Evolutionary conservation across 1,140 invertebrate genomes (phyloP).

Genomic region (Varroa destructor): DNA sequence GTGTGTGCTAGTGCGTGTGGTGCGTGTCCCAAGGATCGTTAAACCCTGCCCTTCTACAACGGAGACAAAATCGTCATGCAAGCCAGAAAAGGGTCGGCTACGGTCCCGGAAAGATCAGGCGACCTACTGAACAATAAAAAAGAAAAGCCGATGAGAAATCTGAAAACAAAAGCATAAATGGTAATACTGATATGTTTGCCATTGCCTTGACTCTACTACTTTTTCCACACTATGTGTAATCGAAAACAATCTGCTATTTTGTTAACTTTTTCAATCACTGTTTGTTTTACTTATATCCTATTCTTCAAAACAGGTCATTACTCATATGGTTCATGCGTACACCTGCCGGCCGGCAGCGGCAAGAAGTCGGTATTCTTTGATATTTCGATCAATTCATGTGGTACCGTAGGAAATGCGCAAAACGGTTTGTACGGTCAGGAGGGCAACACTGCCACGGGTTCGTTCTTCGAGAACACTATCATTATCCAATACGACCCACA

Average conservation of each 20-base stretch:
- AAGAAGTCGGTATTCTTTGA: conserved; percentile 77
- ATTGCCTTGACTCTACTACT: too few species aligned
- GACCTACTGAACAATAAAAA: background rate
- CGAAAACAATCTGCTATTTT: too few species aligned
- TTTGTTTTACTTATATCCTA: too few species aligned
- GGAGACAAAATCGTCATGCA: background rate
- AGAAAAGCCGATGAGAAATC: too few species aligned
- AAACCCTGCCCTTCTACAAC: background rate
- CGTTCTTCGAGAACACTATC: conserved; percentile 86
- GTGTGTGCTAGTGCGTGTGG: background rate
- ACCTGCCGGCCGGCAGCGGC: conserved; percentile 72
- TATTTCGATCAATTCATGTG: conserved; percentile 76
- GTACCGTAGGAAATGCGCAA: conserved; percentile 77
- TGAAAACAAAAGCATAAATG: too few species aligned
- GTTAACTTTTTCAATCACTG: too few species aligned
- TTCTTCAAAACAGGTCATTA: conserved; percentile 44
- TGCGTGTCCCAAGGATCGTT: conserved; percentile 6
- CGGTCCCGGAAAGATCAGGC: background rate
- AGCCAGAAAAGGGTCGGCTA: conserved; percentile 21
- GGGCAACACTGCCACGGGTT: conserved; percentile 68
- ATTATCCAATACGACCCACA: conserved; percentile 85
- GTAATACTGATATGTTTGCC: too few species aligned
- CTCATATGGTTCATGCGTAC: conserved; percentile 74
- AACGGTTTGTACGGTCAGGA: conserved; percentile 58
- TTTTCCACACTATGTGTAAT: too few species aligned